Base-by-base conservation (phyloP, 2,797 vertebrate species). In the Champsocephalus gunnari region DNA sequence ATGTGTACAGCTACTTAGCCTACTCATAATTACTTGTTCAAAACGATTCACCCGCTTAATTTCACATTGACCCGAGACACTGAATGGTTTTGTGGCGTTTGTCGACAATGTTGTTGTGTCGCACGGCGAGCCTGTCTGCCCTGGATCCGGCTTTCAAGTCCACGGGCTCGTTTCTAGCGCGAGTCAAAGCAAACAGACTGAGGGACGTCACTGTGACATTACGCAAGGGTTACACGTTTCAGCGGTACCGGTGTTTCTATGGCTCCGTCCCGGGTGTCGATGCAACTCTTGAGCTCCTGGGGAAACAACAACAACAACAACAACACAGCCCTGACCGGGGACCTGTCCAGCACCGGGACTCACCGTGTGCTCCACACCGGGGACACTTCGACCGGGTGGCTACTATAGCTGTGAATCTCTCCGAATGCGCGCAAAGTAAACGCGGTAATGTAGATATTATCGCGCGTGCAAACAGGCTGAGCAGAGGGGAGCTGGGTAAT, bases 61-160 rank as follows among this genome's bases (percentile, higher is more conserved):
- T 53, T 12, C 1, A 13, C 21, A 43, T 43, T 14, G 3, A 28
- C 32, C 13, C 24, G 45, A 38, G 32, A 50, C 58, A 3, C 51
- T 11, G 0, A 12, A 34, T 73, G 45, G 14, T 50, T 6, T 38
- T 10, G 7, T 24, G 34, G 49, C 51, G 48, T 73, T 58, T 45
- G 32, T 24, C 61, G 57, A 87, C 59, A 2, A 93, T 94, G 93
- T 76, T 86, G 19, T 10, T 89, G 72, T 80, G 90, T 43, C 83
- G 86, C 55, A 13, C 78, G 3, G 51, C 77, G 54, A 85, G 78
- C 51, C 57, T 81, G 61, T 68, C 50, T n/a, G 70, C 73, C 54
- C 53, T 82, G 84, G 82, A 80, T 68, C 88, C 58, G 2, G 74
- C 71, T 66, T 59, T 84, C 17, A 82, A 64, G 64, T 49, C 84